Conservation (phyloP, 1,140 invertebrate species). For the Bombus superbus region DNA sequence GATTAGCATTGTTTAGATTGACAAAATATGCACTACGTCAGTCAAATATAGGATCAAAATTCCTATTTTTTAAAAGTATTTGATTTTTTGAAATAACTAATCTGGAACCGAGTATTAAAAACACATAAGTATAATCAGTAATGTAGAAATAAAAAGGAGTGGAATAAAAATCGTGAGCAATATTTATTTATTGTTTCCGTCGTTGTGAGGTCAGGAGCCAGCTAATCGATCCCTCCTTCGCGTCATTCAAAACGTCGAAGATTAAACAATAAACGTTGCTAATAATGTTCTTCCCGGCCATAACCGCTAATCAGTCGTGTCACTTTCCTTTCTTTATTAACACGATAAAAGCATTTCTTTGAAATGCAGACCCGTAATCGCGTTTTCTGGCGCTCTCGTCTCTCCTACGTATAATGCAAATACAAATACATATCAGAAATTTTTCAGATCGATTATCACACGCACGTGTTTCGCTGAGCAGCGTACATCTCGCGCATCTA, state of each 20-base stretch:
- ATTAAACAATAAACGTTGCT: constrained; percentile 53
- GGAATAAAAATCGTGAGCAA: neutral
- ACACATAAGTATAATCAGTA: neutral
- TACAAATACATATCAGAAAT: neutral
- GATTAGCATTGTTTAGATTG: neutral
- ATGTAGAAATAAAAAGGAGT: neutral
- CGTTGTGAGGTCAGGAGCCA: constrained; percentile 52
- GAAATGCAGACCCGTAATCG: constrained; percentile 4
- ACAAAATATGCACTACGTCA: no score
- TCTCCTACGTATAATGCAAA: neutral
- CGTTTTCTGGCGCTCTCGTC: constrained; percentile 21
- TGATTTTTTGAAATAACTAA: neutral
- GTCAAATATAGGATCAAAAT: neutral
- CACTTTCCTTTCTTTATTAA: constrained; percentile 33
- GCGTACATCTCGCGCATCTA: neutral
- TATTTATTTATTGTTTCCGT: constrained; percentile 56
- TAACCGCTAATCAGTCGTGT: constrained; percentile 25
- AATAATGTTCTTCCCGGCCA: constrained; percentile 31
- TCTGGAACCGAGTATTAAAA: neutral
- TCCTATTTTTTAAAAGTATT: neutral
- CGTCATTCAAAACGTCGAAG: constrained; percentile 37
- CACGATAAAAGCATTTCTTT: constrained; percentile 40
- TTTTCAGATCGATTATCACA: neutral
- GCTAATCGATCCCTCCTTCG: constrained; percentile 13
- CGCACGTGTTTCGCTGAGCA: neutral